Conservation (phyloP, 2,888 invertebrate species). For the Xanthorhoe spadicearia region DNA sequence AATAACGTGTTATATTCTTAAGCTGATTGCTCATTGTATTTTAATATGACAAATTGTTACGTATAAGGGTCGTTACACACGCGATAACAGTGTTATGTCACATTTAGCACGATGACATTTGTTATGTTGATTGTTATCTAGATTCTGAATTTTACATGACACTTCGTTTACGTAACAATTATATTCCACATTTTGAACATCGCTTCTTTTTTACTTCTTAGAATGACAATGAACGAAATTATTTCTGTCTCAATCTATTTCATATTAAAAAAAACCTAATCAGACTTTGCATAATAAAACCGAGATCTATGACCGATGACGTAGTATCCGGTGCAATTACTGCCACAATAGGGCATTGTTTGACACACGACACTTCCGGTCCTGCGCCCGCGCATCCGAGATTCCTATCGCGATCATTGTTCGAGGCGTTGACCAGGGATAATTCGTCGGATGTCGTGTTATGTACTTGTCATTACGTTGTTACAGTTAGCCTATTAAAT, state of each 20-base stretch:
- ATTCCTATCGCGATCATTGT: constrained; percentile 44
- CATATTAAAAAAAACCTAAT: background rate
- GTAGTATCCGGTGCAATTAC: constrained; percentile 56
- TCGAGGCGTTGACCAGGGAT: constrained; percentile 37
- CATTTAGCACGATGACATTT: constrained; percentile 12
- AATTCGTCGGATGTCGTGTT: constrained; percentile 32
- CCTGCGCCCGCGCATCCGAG: constrained; percentile 57
- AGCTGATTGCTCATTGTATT: constrained; percentile 78
- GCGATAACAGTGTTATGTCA: constrained; percentile 26
- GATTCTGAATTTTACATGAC: background rate
- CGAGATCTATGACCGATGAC: constrained; percentile 47
- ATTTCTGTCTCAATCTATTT: too few species aligned
- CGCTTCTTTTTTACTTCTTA: too few species aligned
- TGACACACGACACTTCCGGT: constrained; percentile 68
- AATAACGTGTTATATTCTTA: constrained; percentile 41
- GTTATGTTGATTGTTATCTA: background rate
- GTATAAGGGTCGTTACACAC: constrained; percentile 41
- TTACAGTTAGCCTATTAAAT: background rate
- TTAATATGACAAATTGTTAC: constrained; percentile 62
- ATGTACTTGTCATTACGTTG: constrained; percentile 8
- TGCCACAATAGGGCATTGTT: constrained; percentile 78
- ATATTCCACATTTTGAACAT: too few species aligned
- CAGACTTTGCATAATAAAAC: background rate
- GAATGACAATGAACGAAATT: too few species aligned
- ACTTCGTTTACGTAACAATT: background rate